These are phyloP conservation scores for Drosophila cognata DNA, from an alignment of 2,888 invertebrate species.

Conservation along the genomic window DNA sequence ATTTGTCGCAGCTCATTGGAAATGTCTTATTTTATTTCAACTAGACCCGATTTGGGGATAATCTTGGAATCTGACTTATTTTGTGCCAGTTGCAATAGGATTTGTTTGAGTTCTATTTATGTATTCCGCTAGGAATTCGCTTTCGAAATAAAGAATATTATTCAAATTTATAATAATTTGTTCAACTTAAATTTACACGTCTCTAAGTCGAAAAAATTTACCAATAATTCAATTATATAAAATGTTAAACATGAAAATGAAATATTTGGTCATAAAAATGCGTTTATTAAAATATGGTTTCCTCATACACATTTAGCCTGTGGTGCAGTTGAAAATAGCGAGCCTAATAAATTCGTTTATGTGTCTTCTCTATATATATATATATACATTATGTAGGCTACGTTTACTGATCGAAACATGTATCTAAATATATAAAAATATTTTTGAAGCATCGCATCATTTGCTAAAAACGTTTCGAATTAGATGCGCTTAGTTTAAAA, in stretches of 20 bases:
- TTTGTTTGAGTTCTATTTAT: slow-evolving; percentile 3
- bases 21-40: slow-evolving; percentile 26
- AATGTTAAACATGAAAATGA: not conserved
- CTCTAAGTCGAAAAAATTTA: not conserved
- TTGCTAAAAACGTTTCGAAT: slow-evolving; percentile 49
- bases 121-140: slow-evolving; percentile 6
- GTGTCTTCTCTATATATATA: not conserved
- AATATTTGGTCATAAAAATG: not conserved
- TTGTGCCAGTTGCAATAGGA: slow-evolving; percentile 11
- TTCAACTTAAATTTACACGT: not conserved
- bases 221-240: not conserved
- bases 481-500: slow-evolving; percentile 62
- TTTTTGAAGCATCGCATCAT: slow-evolving; percentile 51
- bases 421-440: slow-evolving; percentile 16
- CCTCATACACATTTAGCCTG: not conserved
- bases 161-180: not conserved
- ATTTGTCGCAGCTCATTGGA: slow-evolving; percentile 67
- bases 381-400: not conserved
- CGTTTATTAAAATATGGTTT: too few relatives aligned
- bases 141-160: not conserved
- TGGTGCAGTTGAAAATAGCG: not conserved
- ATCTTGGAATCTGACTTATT: slow-evolving; percentile 22
- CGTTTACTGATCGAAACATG: slow-evolving; percentile 8
- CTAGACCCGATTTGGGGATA: slow-evolving; percentile 9
- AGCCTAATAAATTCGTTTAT: not conserved